Evolutionary conservation across 1,140 invertebrate genomes (phyloP).

Genomic region (Arctopsyche grandis): DNA sequence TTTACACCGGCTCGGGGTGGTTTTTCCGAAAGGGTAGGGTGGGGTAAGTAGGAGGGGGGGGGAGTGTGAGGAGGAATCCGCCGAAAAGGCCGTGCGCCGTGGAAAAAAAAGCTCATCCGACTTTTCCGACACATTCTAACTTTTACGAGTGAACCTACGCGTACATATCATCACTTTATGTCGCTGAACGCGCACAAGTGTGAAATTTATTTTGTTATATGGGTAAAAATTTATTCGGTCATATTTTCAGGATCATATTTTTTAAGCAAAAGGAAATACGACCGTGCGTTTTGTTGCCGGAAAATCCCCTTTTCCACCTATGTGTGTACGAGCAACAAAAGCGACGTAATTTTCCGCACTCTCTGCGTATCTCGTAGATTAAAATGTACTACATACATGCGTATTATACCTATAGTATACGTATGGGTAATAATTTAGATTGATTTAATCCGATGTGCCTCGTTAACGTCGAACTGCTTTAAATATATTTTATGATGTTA

Average conservation of each 20-base stretch:
- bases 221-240: conserved; percentile 27
- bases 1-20: too few relatives aligned
- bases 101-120: conserved; percentile 13
- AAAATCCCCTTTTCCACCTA: neutral
- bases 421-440: too few relatives aligned
- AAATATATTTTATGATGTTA: too few relatives aligned
- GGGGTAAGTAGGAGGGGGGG: too few relatives aligned
- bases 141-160: conserved; percentile 30
- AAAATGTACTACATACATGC: too few relatives aligned
- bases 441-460: too few relatives aligned
- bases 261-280: conserved; percentile 17
- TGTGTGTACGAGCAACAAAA: neutral
- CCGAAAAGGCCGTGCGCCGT: neutral
- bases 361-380: neutral
- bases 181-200: conserved; percentile 30
- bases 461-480: too few relatives aligned
- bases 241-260: conserved; percentile 28
- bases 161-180: conserved; percentile 31
- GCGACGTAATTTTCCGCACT: conserved; percentile 11
- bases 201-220: conserved; percentile 31
- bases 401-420: too few relatives aligned
- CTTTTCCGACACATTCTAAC: conserved; percentile 20
- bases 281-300: neutral
- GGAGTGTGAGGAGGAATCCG: too few relatives aligned
- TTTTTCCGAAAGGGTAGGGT: too few relatives aligned